Evolutionary conservation across 2,797 vertebrate genomes (phyloP).

Genomic region (Helostoma temminkii): DNA sequence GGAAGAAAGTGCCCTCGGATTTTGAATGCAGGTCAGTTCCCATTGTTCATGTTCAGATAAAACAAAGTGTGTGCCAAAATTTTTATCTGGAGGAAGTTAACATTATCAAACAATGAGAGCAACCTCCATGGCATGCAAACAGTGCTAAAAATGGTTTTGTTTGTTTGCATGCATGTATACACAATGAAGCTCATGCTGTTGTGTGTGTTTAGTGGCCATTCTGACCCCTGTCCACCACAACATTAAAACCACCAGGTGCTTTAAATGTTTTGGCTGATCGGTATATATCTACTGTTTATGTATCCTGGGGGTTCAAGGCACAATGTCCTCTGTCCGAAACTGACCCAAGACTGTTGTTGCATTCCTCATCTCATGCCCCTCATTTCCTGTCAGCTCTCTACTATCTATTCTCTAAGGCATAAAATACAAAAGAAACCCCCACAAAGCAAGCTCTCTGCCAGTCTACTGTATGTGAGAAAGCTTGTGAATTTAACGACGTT

Average conservation of each 20-base stretch:
- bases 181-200: neutral
- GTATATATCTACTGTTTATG: no score
- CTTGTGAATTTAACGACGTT: no score
- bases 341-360: neutral
- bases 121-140: conserved; percentile 52
- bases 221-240: no score
- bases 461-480: no score
- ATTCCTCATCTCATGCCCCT: conserved; percentile 2
- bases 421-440: no score
- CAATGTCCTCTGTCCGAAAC: neutral
- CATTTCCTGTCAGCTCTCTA: conserved; percentile 23
- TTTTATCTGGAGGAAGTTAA: conserved; percentile 64
- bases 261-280: no score
- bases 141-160: conserved; percentile 12
- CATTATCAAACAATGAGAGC: conserved; percentile 49
- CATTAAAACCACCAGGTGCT: no score
- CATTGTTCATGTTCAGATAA: conserved; percentile 63
- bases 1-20: conserved; percentile 53
- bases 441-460: no score
- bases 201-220: neutral
- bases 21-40: conserved; percentile 47
- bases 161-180: neutral
- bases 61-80: conserved; percentile 43
- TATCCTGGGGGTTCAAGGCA: neutral
- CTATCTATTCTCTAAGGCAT: neutral